phyloP scores from a whole-genome alignment of 1,140 invertebrate genomes.

The Propsilocerus akamusi region DNA sequence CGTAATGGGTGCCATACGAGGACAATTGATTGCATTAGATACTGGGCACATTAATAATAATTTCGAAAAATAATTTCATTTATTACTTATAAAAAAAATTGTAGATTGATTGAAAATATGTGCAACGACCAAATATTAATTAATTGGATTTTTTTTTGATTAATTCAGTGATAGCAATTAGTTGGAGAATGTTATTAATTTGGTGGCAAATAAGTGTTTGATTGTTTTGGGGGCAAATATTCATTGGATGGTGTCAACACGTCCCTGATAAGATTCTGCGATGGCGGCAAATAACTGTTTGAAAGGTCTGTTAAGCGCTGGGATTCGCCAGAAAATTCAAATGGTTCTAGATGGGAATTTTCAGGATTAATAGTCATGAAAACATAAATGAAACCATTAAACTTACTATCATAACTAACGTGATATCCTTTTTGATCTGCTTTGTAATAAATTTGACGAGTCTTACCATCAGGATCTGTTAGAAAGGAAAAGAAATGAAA shows the following conservation, averaged over 20 bases:
- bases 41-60: too few species aligned
- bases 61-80: too few species aligned
- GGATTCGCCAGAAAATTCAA: background rate
- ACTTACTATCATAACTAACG: background rate
- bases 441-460: background rate
- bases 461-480: background rate
- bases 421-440: constrained; percentile 1
- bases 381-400: background rate
- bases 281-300: background rate
- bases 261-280: background rate
- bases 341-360: background rate
- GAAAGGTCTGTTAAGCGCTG: too few species aligned
- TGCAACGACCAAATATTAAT: too few species aligned
- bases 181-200: too few species aligned
- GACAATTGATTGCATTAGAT: too few species aligned
- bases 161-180: too few species aligned
- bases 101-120: too few species aligned
- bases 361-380: background rate
- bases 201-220: background rate
- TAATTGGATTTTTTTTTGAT: too few species aligned
- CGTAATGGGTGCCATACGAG: too few species aligned
- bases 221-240: background rate
- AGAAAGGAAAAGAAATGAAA: too few species aligned
- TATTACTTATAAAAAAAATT: too few species aligned
- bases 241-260: background rate